A percentile compares a stretch with the other conserved stretches of the same genome.
Evolutionary conservation across 2,113 vertebrate genomes (phyloP).

Genomic region (Furnarius figulus): DNA sequence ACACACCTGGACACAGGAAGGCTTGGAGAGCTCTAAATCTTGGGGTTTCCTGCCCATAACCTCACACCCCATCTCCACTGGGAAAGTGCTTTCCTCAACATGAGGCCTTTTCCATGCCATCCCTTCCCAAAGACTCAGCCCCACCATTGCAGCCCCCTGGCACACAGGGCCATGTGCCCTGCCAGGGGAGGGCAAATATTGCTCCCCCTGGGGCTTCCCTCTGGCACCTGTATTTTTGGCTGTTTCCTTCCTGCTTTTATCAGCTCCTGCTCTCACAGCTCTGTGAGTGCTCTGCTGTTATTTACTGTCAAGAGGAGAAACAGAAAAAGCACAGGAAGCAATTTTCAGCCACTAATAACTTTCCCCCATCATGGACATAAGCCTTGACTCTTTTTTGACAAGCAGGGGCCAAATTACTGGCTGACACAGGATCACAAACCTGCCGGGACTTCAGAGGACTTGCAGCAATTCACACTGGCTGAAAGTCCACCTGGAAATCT

Average conservation of each 20-base stretch:
- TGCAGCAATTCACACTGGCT: neutral
- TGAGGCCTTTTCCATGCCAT: neutral
- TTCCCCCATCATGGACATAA: neutral
- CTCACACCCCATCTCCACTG: neutral
- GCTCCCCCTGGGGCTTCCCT: too few relatives aligned
- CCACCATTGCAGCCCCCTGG: neutral
- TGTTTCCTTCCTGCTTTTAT: neutral
- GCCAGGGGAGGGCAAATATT: neutral
- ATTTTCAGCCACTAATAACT: constrained; percentile 9
- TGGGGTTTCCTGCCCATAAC: neutral
- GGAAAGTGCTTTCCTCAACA: neutral
- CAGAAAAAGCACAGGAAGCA: neutral
- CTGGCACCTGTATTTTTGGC: neutral
- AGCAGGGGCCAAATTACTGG: neutral
- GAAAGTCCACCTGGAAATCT: neutral
- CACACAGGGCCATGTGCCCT: accelerated
- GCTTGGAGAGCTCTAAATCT: neutral
- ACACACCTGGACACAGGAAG: neutral
- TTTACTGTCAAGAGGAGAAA: neutral
- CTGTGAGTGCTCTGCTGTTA: neutral
- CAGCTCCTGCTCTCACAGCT: neutral
- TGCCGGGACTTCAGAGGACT: neutral
- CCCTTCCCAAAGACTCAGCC: neutral
- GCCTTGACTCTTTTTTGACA: neutral
- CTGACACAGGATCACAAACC: neutral